Conservation (phyloP, 2,113 vertebrate genomes). For the Jacana jacana region DNA sequence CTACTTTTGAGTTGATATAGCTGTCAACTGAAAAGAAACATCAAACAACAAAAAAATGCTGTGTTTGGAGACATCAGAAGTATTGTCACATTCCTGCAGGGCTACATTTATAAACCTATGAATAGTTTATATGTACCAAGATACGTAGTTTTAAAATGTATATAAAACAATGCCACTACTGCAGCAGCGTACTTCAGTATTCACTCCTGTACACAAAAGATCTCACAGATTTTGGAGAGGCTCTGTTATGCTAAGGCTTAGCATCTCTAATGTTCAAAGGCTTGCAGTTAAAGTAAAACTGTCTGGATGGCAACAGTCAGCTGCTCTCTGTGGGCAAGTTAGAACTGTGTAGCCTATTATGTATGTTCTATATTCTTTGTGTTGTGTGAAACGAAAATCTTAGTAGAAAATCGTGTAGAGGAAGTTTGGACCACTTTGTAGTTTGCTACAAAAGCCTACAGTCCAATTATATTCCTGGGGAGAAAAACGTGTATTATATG, state of each 20-base stretch:
- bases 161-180: not conserved
- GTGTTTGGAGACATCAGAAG: not conserved
- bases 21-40: conserved; percentile 19
- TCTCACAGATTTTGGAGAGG: not conserved
- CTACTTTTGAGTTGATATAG: conserved; percentile 15
- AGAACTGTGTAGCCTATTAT: not conserved
- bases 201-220: not conserved
- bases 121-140: conserved; percentile 2
- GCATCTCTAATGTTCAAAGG: not conserved
- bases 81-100: not conserved
- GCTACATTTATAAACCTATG: not conserved
- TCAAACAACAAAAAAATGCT: conserved; percentile 7
- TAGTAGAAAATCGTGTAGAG: not conserved
- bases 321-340: not conserved
- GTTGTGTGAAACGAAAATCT: not conserved
- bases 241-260: not conserved
- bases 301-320: not conserved
- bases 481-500: not conserved
- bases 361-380: not conserved
- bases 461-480: not conserved
- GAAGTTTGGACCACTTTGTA: not conserved
- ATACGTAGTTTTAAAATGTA: not conserved
- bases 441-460: not conserved
- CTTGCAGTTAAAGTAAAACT: not conserved
- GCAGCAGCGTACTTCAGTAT: not conserved